Base-by-base conservation (phyloP, 2,797 vertebrate genomes). In the Kryptopterus vitreolus region DNA sequence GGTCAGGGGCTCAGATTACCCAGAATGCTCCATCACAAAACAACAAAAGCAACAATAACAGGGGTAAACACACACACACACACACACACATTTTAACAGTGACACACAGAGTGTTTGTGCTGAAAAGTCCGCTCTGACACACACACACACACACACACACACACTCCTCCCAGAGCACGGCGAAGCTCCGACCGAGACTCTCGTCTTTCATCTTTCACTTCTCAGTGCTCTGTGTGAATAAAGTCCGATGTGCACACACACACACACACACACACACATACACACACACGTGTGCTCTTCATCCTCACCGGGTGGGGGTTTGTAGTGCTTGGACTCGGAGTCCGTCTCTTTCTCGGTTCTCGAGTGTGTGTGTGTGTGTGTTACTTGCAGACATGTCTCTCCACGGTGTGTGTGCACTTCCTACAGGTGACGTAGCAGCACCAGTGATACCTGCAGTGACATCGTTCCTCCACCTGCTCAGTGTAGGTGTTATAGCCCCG, bases 381-480 rank as follows among this genome's bases (percentile, higher is more conserved):
- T 86, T 31, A 94, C 38, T 94, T 95, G 82, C 94, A 95, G 81
- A 95, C 91, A 0, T 94, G 88, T 81, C 90, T 89, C 70, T 94
- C 88, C 59, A 92, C 91, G 11, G 84, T 87, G 78, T 85, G 87
- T 50, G 87, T 80, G 57, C 94, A 95, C 58, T 86, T 92, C 88
- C 91, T 89, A 89, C 94, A 94, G 78, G 84, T 88, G 83, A 95
- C 94, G 0, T 94, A 92, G 84, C 94, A 95, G 88, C 94, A 95
- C 94, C 94, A 95, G 88, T 90, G 89, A 70, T 94, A 92, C 55
- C 88, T 92, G 88, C 93, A 95, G 85, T 89, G 92, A 63, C 94
- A 95, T 8, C 93, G 84, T 82, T 94, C 94, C 75, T 88, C 85
- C 81, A 94, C 82, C 74, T 87, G 91, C 85, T 95, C 93, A 0